These are phyloP conservation scores for Xylocopa sonorina DNA, from an alignment of 1,140 invertebrate genomes.

Conservation along the genomic window DNA sequence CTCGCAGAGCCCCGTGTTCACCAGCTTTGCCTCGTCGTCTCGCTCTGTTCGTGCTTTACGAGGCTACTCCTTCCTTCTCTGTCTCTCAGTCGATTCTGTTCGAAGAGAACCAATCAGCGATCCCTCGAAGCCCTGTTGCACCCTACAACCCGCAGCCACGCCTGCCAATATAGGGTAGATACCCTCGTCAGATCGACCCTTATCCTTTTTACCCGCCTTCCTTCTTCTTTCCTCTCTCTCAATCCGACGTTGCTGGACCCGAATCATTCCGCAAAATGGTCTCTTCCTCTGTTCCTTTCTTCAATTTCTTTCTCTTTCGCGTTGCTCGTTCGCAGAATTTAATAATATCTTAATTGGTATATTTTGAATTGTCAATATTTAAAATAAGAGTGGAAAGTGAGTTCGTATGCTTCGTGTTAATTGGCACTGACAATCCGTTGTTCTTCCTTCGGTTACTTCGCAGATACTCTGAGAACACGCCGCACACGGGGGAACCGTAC, in stretches of 20 bases:
- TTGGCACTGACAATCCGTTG: no score
- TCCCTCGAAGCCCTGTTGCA: slow-evolving; percentile 73
- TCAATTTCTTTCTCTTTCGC: neutral
- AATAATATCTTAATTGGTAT: no score
- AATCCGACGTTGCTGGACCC: slow-evolving; percentile 65
- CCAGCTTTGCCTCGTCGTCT: slow-evolving; percentile 31
- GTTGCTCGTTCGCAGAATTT: neutral
- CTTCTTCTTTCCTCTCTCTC: slow-evolving; percentile 61
- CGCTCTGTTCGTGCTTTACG: neutral
- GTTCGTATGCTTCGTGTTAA: no score
- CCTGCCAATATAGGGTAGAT: slow-evolving; percentile 80
- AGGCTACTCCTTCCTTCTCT: slow-evolving; percentile 41
- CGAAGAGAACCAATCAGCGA: slow-evolving; percentile 78
- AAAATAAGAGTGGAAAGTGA: no score
- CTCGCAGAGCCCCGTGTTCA: slow-evolving; percentile 45
- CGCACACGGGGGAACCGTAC: neutral
- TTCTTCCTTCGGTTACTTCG: neutral
- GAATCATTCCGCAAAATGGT: slow-evolving; percentile 81
- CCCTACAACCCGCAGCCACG: slow-evolving; percentile 78
- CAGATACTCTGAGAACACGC: neutral
- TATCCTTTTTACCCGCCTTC: slow-evolving; percentile 73
- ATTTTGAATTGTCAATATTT: no score
- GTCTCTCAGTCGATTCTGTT: slow-evolving; percentile 58
- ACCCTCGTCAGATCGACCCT: slow-evolving; percentile 76
- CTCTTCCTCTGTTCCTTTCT: slow-evolving; percentile 56